Base-by-base conservation (phyloP, 2,797 vertebrate species). In the Spheniscus humboldti region DNA sequence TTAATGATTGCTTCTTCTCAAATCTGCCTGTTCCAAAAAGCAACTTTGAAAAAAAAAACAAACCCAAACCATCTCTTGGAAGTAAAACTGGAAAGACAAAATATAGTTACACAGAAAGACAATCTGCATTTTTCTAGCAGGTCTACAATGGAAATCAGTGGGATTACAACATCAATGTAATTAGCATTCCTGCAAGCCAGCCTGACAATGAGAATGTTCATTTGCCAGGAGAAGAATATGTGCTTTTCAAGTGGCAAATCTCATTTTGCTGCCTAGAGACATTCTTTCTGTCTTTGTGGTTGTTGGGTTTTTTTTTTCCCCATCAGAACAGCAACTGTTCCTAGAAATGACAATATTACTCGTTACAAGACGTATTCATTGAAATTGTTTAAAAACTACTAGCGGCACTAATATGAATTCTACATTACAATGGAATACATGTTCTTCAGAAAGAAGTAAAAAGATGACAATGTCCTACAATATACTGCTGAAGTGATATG, bases 311-410 rank as follows among this genome's bases (percentile, higher is more conserved):
- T 63, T 47, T 7, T 56, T 28, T 74, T 37, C 45, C 3, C 47
- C 53, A 72, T 41, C 60, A 88, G 63, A 80, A 48, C 23, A 88
- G 48, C 39, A 85, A 83, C 71, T 68, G 47, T 83, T 96, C 86
- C 48, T 68, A 82, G 56, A 83, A 88, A 90, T 67, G 92, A 86
- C 75, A 96, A n/a, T 39, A 15, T n/a, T 43, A 56, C 47, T 71
- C 13, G 18, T 75, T 80, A 69, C 74, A 96, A 86, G 76, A 96
- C 43, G 80, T 41, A 83, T 73, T 94, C 86, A 86, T 11, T 86
- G 88, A 75, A 80, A 90, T 28, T 66, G 53, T 77, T 94, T 95
- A 96, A 96, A 96, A 90, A 47, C 68, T 64, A 31, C 62, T n/a
- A 83, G 37, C 4, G 30, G 43, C 64, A 73, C 47, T 88, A 71